These are phyloP conservation scores for mouse (Mus musculus) DNA, from an alignment of 2,113 vertebrate genomes.

Conservation along the genomic window GRCm39 chr3:121115001-121115500, in stretches of 20 bases:
- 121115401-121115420: too few species aligned
- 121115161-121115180: neutral
- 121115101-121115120: constrained; percentile 7
- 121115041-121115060: neutral
- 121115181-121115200: neutral
- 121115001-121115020: neutral
- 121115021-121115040: neutral
- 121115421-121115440: neutral
- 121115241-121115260: constrained; percentile 25
- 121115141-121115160: neutral
- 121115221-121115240: neutral
- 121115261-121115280: neutral
- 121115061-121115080: neutral
- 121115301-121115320: neutral
- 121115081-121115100: neutral
- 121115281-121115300: neutral
- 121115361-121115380: neutral
- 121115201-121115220: neutral
- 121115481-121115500: neutral
- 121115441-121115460: neutral
- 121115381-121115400: neutral
- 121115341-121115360: neutral
- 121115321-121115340: neutral
- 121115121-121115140: neutral
- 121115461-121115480: neutral